These are phyloP conservation scores for Grantiella picta DNA, from an alignment of 2,113 vertebrate genomes.

Conservation along the genomic window DNA sequence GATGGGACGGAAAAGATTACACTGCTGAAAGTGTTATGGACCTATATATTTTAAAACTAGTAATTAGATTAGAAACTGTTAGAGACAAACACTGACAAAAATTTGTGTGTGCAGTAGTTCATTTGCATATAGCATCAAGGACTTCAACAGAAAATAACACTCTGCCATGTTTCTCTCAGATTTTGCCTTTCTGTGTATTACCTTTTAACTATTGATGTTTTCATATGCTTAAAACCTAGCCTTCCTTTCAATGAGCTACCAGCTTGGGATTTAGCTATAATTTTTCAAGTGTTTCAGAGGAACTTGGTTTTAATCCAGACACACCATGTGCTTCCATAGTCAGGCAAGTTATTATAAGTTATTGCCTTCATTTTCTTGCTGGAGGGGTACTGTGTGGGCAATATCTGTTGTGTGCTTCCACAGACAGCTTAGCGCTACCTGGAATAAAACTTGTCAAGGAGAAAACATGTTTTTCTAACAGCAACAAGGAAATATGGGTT, in stretches of 20 bases:
- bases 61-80: not conserved
- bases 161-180: not conserved
- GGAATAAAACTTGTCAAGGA: not conserved
- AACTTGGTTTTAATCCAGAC: not conserved
- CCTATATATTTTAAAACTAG: not conserved
- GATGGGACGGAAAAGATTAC: not conserved
- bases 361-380: not conserved
- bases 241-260: not conserved
- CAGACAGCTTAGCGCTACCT: not conserved
- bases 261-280: not conserved
- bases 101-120: fast-evolving
- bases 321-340: not conserved
- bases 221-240: not conserved
- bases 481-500: not conserved
- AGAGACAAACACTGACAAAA: not conserved
- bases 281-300: not conserved
- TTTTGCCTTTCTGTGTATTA: not conserved
- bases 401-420: not conserved
- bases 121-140: not conserved
- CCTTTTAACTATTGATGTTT: not conserved
- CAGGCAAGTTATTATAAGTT: not conserved
- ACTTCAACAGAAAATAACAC: not conserved
- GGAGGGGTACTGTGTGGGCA: not conserved
- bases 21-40: not conserved
- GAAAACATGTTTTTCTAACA: not conserved